phyloP scores from a whole-genome alignment of 1,140 invertebrate genomes.

The Drosophila bifasciata region DNA sequence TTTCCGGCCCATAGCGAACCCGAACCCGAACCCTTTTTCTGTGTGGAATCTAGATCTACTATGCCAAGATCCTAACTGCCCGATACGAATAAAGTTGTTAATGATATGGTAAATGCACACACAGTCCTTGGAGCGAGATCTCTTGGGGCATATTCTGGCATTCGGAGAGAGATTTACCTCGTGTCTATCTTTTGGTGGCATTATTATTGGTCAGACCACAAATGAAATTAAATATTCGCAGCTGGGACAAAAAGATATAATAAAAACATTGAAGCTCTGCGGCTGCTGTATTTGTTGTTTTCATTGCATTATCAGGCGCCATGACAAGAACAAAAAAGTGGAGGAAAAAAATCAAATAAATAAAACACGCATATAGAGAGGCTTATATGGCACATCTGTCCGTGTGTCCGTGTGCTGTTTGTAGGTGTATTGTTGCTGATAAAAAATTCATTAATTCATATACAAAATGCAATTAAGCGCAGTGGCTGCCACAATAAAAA shows the following conservation, averaged over 20 bases:
- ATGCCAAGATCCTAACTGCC: slow-evolving; percentile 38
- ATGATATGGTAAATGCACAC: slow-evolving; percentile 44
- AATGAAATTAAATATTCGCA: slow-evolving; percentile 78
- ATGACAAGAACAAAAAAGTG: slow-evolving; percentile 34
- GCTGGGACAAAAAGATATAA: slow-evolving; percentile 33
- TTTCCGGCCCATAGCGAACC: slow-evolving; percentile 10
- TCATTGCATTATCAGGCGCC: slow-evolving; percentile 76
- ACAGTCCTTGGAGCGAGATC: slow-evolving; percentile 13
- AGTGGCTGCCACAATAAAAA: slow-evolving; percentile 72
- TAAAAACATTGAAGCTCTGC: slow-evolving; percentile 57
- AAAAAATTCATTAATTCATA: slow-evolving; percentile 83
- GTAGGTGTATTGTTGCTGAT: slow-evolving; percentile 62
- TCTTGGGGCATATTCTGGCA: not conserved
- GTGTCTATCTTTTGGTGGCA: slow-evolving; percentile 27
- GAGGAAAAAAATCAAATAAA: slow-evolving; percentile 63
- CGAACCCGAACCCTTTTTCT: slow-evolving; percentile 60
- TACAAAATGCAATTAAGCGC: slow-evolving; percentile 82
- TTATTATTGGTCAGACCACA: slow-evolving; percentile 57
- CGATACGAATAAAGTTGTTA: slow-evolving; percentile 42
- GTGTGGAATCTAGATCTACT: slow-evolving; percentile 21
- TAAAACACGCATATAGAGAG: slow-evolving; percentile 53
- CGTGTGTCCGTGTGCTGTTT: slow-evolving; percentile 27
- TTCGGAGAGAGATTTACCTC: slow-evolving; percentile 33
- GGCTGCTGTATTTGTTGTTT: slow-evolving; percentile 67
- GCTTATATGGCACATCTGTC: slow-evolving; percentile 63